phyloP scores from a whole-genome alignment of 64 coral and sea anemone genomes.

The Hydrozoanthus tunicans region DNA sequence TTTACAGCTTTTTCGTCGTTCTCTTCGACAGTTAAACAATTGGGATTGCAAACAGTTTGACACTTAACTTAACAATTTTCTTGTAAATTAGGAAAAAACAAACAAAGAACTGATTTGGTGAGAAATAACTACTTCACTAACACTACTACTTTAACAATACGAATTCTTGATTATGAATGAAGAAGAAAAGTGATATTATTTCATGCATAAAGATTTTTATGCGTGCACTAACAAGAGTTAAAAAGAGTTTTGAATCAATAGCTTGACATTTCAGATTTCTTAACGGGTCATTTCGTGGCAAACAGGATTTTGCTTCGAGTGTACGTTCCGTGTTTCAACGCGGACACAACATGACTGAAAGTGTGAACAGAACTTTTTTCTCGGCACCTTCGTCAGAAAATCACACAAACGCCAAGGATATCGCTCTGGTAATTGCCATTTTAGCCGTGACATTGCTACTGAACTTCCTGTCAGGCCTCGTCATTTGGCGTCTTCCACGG shows the following conservation, averaged over 20 bases:
- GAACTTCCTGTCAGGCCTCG: slow-evolving; percentile 68
- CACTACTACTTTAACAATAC: background rate
- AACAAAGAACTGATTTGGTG: slow-evolving; percentile 1
- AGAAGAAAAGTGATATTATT: background rate
- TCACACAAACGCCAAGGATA: background rate
- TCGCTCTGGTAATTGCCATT: slow-evolving; percentile 50
- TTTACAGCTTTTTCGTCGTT: background rate
- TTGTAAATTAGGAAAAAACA: slow-evolving; percentile 30
- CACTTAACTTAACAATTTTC: background rate
- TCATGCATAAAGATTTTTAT: too few species aligned
- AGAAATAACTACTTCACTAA: slow-evolving; percentile 21
- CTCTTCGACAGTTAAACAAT: background rate
- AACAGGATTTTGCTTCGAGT: background rate
- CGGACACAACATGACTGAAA: background rate
- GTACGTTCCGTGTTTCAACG: background rate
- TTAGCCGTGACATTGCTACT: slow-evolving; percentile 48
- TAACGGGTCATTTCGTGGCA: background rate
- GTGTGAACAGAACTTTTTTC: background rate
- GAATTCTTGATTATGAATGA: background rate
- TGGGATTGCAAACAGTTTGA: slow-evolving; percentile 11
- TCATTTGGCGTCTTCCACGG: slow-evolving; percentile 82
- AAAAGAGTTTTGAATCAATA: background rate
- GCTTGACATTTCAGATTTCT: background rate
- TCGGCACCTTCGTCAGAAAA: background rate
- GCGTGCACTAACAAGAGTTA: background rate